Evolutionary conservation across 2,888 invertebrate genomes (phyloP).

Genomic region (Abscondita cerata): DNA sequence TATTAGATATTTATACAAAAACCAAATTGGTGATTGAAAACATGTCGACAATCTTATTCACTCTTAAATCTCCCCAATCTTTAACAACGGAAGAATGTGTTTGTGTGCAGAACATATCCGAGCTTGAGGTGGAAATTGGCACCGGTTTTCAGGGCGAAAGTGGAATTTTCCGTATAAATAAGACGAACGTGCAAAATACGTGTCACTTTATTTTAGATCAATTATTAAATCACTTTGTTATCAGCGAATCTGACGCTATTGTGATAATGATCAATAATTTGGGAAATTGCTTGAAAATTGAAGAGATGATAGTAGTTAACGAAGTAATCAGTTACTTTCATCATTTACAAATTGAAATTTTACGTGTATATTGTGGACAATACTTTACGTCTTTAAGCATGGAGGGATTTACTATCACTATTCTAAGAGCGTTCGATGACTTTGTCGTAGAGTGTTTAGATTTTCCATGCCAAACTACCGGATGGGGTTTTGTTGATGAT

Average conservation of each 20-base stretch:
- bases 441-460: constrained; percentile 66
- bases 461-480: constrained; percentile 63
- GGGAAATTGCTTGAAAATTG: constrained; percentile 76
- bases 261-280: constrained; percentile 77
- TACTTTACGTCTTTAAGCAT: constrained; percentile 80
- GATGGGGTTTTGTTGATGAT: constrained; percentile 56
- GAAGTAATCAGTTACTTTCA: constrained; percentile 51
- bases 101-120: constrained; percentile 34
- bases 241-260: constrained; percentile 54
- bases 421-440: constrained; percentile 64
- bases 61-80: constrained; percentile 71
- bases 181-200: constrained; percentile 60
- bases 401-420: constrained; percentile 77
- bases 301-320: constrained; percentile 69
- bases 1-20: constrained; percentile 64
- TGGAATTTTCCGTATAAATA: constrained; percentile 60
- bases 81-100: constrained; percentile 60
- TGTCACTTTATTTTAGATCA: constrained; percentile 61
- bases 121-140: constrained; percentile 68
- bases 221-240: constrained; percentile 43
- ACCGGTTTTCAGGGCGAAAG: constrained; percentile 66
- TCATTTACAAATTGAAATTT: constrained; percentile 40
- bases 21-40: constrained; percentile 61
- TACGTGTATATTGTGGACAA: constrained; percentile 55
- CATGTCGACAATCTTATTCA: constrained; percentile 75